phyloP scores from a whole-genome alignment of 2,888 invertebrate genomes.

The Sinopyrophorus schimmeli region DNA sequence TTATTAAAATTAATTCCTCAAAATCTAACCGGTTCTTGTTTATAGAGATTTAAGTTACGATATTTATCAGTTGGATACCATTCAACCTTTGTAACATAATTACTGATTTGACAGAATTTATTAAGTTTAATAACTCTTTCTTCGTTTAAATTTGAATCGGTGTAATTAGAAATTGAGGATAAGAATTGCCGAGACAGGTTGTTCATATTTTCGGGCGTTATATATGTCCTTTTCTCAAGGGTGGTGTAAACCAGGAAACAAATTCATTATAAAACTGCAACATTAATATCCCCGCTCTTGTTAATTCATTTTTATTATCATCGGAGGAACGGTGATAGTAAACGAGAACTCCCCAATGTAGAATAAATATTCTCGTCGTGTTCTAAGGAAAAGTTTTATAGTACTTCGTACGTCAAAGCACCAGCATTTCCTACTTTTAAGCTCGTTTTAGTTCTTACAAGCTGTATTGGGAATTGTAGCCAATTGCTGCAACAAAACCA shows the following conservation, averaged over 20 bases:
- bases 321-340: slow-evolving; percentile 52
- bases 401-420: slow-evolving; percentile 29
- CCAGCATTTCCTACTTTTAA: slow-evolving; percentile 28
- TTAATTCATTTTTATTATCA: slow-evolving; percentile 56
- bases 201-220: slow-evolving; percentile 22
- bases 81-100: too few relatives aligned
- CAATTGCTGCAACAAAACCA: slow-evolving; percentile 15
- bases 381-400: slow-evolving; percentile 44
- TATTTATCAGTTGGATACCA: too few relatives aligned
- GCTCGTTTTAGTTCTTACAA: slow-evolving; percentile 26
- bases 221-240: slow-evolving; percentile 43
- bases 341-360: slow-evolving; percentile 48
- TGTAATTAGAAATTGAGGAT: too few relatives aligned
- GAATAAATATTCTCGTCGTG: slow-evolving; percentile 67
- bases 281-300: slow-evolving; percentile 53
- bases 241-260: slow-evolving; percentile 49
- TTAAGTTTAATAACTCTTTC: too few relatives aligned
- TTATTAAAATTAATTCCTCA: slow-evolving; percentile 1
- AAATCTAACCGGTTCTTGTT: slow-evolving; percentile 1
- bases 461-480: slow-evolving; percentile 15
- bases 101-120: too few relatives aligned
- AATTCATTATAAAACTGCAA: slow-evolving; percentile 51
- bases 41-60: too few relatives aligned
- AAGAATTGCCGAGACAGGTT: too few relatives aligned
- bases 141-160: too few relatives aligned